Evolutionary conservation across 1,140 invertebrate genomes (phyloP).

Genomic region (Phortica variegata): DNA sequence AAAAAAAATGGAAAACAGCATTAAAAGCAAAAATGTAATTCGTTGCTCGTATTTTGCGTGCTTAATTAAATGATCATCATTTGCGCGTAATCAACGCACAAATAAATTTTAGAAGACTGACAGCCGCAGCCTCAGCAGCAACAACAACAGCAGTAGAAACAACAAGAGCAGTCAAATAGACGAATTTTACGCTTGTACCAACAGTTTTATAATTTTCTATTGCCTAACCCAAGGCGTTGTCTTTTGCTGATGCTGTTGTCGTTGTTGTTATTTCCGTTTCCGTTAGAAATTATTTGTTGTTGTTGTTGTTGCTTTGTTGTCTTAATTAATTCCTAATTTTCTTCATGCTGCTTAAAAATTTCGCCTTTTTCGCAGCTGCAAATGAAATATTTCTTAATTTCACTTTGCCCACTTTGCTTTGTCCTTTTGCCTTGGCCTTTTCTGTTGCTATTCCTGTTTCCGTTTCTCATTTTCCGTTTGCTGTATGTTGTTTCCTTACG

Average conservation of each 20-base stretch:
- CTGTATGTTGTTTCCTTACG: neutral
- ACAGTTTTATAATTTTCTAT: slow-evolving; percentile 1
- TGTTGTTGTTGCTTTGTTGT: slow-evolving; percentile 26
- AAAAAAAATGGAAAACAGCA: too few relatives aligned
- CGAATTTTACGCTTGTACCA: too few relatives aligned
- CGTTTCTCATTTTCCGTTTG: slow-evolving; percentile 25
- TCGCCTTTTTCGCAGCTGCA: slow-evolving; percentile 16
- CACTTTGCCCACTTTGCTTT: neutral
- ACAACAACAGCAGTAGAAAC: too few relatives aligned
- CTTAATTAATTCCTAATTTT: slow-evolving; percentile 55
- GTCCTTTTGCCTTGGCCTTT: slow-evolving; percentile 25
- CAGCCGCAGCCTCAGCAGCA: too few relatives aligned
- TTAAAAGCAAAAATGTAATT: too few relatives aligned
- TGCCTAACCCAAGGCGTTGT: slow-evolving; percentile 39
- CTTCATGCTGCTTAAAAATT: slow-evolving; percentile 27
- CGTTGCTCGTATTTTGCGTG: slow-evolving; percentile 40
- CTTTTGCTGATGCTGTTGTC: too few relatives aligned
- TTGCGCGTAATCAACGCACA: slow-evolving; percentile 54
- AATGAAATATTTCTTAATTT: neutral
- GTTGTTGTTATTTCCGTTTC: slow-evolving; percentile 52
- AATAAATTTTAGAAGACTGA: slow-evolving; percentile 38
- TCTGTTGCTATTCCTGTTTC: slow-evolving; percentile 18
- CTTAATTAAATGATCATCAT: slow-evolving; percentile 55
- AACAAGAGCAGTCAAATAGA: too few relatives aligned
- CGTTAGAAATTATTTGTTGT: slow-evolving; percentile 41